Evolutionary conservation across 2,113 vertebrate species (phyloP).

Genomic region (Pterophyllum scalare): DNA sequence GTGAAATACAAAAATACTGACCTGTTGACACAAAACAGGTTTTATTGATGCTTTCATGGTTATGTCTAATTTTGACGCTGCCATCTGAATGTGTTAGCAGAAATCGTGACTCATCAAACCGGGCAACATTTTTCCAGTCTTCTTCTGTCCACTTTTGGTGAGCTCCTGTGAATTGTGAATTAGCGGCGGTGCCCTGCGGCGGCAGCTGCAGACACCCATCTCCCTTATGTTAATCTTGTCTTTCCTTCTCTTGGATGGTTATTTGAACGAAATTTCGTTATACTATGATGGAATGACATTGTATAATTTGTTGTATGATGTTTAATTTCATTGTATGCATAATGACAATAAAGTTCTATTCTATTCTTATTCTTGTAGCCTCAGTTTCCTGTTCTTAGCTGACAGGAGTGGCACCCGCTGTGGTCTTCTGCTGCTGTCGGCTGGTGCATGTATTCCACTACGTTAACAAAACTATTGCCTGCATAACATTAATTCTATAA

Average conservation of each 20-base stretch:
- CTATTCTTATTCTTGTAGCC: too few relatives aligned
- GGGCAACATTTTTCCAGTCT: neutral
- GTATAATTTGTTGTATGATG: too few relatives aligned
- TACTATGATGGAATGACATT: too few relatives aligned
- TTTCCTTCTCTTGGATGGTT: too few relatives aligned
- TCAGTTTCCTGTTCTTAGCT: neutral
- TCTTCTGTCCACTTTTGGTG: neutral
- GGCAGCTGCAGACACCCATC: too few relatives aligned
- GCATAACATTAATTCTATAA: neutral
- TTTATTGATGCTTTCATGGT: neutral
- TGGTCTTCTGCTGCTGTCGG: too few relatives aligned
- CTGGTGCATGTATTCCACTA: neutral
- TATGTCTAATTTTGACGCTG: neutral
- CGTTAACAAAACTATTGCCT: constrained; percentile 8
- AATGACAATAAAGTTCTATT: too few relatives aligned
- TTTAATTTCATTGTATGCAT: too few relatives aligned
- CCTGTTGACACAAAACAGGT: neutral
- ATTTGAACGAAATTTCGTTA: too few relatives aligned
- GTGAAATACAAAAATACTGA: too few relatives aligned
- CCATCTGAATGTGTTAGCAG: neutral
- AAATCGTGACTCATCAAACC: neutral
- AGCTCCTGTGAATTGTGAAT: neutral
- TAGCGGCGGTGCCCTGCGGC: too few relatives aligned
- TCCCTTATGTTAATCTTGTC: too few relatives aligned
- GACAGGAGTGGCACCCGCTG: neutral